Evolutionary conservation across 2,888 invertebrate genomes (phyloP), one percentile per base, ranked within the genome.

Genomic region (Tetragnatha montana): DNA sequence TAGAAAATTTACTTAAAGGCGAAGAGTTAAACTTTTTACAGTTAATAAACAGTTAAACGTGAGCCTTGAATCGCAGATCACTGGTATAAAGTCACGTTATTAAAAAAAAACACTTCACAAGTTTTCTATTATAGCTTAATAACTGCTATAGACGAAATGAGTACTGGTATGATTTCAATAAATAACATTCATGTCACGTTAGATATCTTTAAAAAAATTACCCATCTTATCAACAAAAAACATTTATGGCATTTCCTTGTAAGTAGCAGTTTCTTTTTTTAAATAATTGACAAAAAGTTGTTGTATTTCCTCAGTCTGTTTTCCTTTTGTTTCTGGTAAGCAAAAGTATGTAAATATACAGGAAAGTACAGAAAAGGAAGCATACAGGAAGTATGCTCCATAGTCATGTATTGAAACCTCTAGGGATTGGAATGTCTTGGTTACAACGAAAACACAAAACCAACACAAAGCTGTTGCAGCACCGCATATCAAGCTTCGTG

Each of bases 311-410:
- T 98, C 98, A 91, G 98, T 95, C 92, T 96, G 96, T 93, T 96
- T 96, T 35, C 98, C 98, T 92, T 96, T 96, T 1, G 98, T 99
- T 94, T 99, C 98, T n/a, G 98, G 98, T 93, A 95, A 96, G 92
- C 96, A 94, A 92, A 97, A 95, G 17, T 80, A 84, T 8, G 86
- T 79, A 71, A 88, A 91, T 21, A 91, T 35, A 22, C 81, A 73
- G 1, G 84, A 80, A 21, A 91, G 69, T n/a, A 91, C 47, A 17
- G 91, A 88, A 76, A 88, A 88, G 8, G 94, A 92, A n/a, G 96
- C 96, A 93, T 97, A 98, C 91, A 97, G 92, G 96, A 97, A 97
- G 93, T 98, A 96, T 0, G 96, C 96, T 82, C 95, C 95, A 92
- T 95, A 95, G n/a, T 94, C 94, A 0, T 96, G 96, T 17, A 96